A percentile compares a stretch with the other conserved stretches of the same genome.
Evolutionary conservation across 2,113 vertebrate genomes (phyloP).

Genomic region (Bufo bufo): DNA sequence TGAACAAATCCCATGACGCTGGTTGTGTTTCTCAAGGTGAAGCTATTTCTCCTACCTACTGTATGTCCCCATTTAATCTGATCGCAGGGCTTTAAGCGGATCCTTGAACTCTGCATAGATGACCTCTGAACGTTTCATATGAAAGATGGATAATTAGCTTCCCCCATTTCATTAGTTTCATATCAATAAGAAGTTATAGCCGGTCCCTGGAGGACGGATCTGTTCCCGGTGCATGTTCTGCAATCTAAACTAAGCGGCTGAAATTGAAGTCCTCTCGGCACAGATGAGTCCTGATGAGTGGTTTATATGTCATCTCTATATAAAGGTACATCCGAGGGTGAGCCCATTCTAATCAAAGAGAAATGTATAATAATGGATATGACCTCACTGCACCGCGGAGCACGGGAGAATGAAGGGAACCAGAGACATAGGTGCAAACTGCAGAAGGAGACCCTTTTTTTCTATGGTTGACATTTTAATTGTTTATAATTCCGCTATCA

Average conservation of each 20-base stretch:
- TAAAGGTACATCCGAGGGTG: neutral
- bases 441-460: neutral
- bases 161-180: constrained; percentile 46
- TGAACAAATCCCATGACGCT: neutral
- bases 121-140: neutral
- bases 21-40: constrained; percentile 38
- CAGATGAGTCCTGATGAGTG: neutral
- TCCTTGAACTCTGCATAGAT: neutral
- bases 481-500: no score
- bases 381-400: neutral
- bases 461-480: no score
- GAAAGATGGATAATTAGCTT: constrained; percentile 40
- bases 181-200: constrained; percentile 29
- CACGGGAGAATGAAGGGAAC: neutral
- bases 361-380: neutral
- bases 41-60: neutral
- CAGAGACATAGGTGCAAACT: neutral
- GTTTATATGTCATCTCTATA: neutral
- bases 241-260: neutral
- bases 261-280: neutral
- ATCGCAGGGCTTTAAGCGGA: neutral
- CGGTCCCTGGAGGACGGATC: constrained; percentile 10
- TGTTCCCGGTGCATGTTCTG: constrained; percentile 20
- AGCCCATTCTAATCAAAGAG: neutral
- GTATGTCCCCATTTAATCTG: neutral